Base-by-base conservation (phyloP, 2,113 vertebrate species). In the Campylorhamphus procurvoides region DNA sequence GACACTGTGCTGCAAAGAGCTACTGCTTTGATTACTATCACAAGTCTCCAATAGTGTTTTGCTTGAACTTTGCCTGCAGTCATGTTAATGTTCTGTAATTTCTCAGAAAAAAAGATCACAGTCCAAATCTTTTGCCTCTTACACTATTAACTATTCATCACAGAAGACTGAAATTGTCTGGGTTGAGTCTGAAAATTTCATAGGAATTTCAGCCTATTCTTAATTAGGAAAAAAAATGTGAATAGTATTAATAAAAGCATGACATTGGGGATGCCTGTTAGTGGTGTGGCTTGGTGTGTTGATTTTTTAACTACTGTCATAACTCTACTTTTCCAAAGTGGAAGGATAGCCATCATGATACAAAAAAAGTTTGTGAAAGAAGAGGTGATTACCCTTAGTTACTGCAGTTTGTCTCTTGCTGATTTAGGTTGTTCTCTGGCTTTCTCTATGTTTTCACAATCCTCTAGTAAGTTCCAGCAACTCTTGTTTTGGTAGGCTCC, bases 131-230 rank as follows among this genome's bases (percentile, higher is more conserved):
- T 87, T 42, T 73, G 18, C 31, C 17, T 62, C 1, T 58, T 52
- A 14, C 1, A 3, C 2, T 64, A 9, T n/a, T 44, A 60, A 18
- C 9, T 72, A 0, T 52, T 67, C 16, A 20, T 64, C 44, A 50
- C 3, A 49, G 58, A 42, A 27, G 33, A n/a, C 3, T 31, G 5
- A 56, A 42, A 56, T 19, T 52, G 3, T 68, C 72, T 60, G 53
- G 29, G 64, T 64, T 4, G 42, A 39, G 4, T 58, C 28, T 19
- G 56, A 83, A 75, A 87, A 56, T 27, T 75, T 75, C 46, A 37
- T 15, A 55, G 39, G 40, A n/a, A 56, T 69, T 84, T n/a, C 29
- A 69, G 17, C 58, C 22, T 35, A 13, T n/a, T 74, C 24, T 49
- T 58, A 35, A 15, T 76, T 50, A 2, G 5, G 18, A 9, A 14